These are phyloP conservation scores for Tenthredo amoena DNA, from an alignment of 2,888 invertebrate species.

Conservation along the genomic window DNA sequence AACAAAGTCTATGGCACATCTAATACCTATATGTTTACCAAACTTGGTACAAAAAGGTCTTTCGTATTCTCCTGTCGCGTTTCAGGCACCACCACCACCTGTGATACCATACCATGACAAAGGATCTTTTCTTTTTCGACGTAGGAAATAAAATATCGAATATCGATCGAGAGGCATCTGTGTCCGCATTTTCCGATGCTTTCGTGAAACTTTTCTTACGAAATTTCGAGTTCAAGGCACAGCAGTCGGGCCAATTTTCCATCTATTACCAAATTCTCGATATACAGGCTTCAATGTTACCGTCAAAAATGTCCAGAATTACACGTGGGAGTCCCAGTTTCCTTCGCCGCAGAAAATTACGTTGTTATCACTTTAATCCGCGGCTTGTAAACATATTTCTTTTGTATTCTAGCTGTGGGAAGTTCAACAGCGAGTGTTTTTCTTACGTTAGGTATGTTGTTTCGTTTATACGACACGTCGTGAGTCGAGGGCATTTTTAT, in stretches of 20 bases:
- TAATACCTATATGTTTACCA: conserved; percentile 11
- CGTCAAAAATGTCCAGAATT: not conserved
- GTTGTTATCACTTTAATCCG: conserved; percentile 4
- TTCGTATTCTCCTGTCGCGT: conserved; percentile 33
- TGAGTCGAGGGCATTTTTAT: conserved; percentile 24
- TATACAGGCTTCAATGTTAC: not conserved
- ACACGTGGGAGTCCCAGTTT: conserved; percentile 15
- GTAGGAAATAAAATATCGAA: conserved; percentile 12
- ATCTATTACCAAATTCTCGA: not conserved
- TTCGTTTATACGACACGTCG: conserved; percentile 15
- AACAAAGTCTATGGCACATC: conserved; percentile 19
- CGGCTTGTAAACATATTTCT: not conserved
- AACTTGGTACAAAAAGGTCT: conserved; percentile 24
- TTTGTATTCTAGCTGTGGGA: not conserved
- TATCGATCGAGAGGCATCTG: conserved; percentile 32
- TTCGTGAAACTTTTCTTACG: not conserved
- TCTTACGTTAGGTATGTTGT: not conserved
- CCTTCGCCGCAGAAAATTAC: not conserved
- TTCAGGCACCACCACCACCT: conserved; percentile 20
- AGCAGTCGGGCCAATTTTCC: not conserved
- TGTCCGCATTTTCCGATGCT: not conserved
- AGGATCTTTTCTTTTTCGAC: conserved; percentile 2
- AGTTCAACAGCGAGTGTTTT: conserved; percentile 30
- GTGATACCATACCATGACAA: not conserved
- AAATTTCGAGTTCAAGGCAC: not conserved